A percentile compares a stretch with the other conserved stretches of the same genome.
phyloP scores from a whole-genome alignment of 53 echinoderm and acorn worm genomes.

The Crossaster papposus region DNA sequence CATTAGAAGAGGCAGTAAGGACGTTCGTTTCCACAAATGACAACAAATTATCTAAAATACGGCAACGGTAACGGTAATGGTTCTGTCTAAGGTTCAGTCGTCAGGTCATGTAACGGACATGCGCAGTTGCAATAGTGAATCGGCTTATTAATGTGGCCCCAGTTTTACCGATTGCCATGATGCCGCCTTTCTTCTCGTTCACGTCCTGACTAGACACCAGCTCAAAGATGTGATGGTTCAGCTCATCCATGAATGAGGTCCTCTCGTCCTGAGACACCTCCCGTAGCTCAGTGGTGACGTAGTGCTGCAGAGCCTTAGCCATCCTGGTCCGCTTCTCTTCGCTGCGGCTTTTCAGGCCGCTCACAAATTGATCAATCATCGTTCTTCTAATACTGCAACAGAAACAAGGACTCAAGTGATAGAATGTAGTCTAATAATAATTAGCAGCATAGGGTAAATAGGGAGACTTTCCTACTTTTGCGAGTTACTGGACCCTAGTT shows the following conservation, averaged over 20 bases:
- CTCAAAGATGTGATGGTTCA: slow-evolving; percentile 95
- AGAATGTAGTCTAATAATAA: too few relatives aligned
- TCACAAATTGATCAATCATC: slow-evolving; percentile 86
- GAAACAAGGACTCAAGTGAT: too few relatives aligned
- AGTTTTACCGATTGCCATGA: slow-evolving; percentile 84
- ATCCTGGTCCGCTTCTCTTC: slow-evolving; percentile 88
- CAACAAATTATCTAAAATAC: too few relatives aligned
- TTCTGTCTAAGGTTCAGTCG: not conserved
- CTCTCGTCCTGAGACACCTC: slow-evolving; percentile 96
- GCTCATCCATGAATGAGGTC: slow-evolving; percentile 90
- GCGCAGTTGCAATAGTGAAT: too few relatives aligned
- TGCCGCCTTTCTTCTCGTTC: slow-evolving; percentile 97
- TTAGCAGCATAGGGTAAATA: too few relatives aligned
- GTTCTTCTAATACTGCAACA: not conserved
- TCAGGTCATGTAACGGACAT: too few relatives aligned
- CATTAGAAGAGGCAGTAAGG: too few relatives aligned
- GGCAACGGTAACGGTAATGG: too few relatives aligned
- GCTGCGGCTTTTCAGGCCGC: slow-evolving; percentile 89
- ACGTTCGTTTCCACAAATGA: too few relatives aligned
- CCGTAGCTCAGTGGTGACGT: slow-evolving; percentile 95
- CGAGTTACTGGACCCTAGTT: too few relatives aligned
- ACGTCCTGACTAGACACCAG: slow-evolving; percentile 94
- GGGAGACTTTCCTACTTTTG: too few relatives aligned
- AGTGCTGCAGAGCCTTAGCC: slow-evolving; percentile 93
- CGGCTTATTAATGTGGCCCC: too few relatives aligned